Conservation (phyloP, 2,113 vertebrate species). For the Bolborhynchus lineola region DNA sequence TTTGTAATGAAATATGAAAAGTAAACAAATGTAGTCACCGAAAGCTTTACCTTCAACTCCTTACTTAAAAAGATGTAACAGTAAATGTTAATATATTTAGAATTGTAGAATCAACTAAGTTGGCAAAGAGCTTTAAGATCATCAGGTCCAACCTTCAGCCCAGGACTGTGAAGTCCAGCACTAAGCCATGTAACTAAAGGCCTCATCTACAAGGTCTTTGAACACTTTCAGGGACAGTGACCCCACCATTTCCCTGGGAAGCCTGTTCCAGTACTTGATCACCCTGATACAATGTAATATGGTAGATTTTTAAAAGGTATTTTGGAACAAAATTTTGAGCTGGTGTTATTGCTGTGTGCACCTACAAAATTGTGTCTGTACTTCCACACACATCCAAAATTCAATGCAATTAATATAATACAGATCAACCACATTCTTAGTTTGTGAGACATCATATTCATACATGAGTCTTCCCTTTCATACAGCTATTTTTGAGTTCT, state of each 20-base stretch:
- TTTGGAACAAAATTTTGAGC: background rate
- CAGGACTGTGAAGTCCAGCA: background rate
- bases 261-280: background rate
- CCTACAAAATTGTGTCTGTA: background rate
- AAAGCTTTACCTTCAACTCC: background rate
- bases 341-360: background rate
- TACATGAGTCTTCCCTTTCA: background rate
- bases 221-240: background rate
- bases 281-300: background rate
- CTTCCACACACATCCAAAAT: background rate
- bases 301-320: background rate
- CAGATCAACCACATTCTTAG: background rate
- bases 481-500: background rate
- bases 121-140: background rate
- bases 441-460: conserved; percentile 5
- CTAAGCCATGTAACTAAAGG: background rate
- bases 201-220: background rate
- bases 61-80: background rate
- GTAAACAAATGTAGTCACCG: background rate
- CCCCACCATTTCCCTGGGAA: background rate
- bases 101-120: background rate
- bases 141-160: background rate
- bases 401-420: background rate
- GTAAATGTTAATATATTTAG: background rate
- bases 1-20: background rate